Evolutionary conservation across 1,140 invertebrate species (phyloP).

Genomic region (Prorops nasuta): DNA sequence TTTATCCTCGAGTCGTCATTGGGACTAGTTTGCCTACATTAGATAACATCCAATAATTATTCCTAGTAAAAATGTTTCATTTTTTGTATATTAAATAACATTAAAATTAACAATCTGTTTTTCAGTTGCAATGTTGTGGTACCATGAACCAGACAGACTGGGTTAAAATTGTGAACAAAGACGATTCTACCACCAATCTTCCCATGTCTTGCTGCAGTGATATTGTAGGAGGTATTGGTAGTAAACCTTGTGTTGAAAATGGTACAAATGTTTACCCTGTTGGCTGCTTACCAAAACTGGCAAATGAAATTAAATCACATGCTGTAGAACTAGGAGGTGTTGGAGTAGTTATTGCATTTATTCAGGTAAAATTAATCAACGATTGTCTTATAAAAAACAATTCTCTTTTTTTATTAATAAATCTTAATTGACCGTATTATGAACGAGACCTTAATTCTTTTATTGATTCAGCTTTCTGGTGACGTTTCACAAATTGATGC

Average conservation of each 20-base stretch:
- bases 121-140: constrained; percentile 74
- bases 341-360: constrained; percentile 71
- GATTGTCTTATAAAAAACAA: too few species aligned
- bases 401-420: too few species aligned
- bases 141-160: constrained; percentile 63
- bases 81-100: too few species aligned
- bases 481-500: neutral
- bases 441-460: too few species aligned
- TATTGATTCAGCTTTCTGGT: neutral
- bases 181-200: constrained; percentile 34
- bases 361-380: too few species aligned
- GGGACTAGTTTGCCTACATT: too few species aligned
- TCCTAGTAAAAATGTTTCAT: too few species aligned
- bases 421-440: too few species aligned
- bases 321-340: constrained; percentile 71
- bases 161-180: constrained; percentile 42
- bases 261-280: constrained; percentile 17
- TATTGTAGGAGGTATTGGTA: constrained; percentile 44
- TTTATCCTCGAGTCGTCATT: too few species aligned
- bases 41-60: too few species aligned
- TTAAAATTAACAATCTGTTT: too few species aligned
- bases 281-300: constrained; percentile 66
- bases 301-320: constrained; percentile 64
- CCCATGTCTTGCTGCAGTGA: constrained; percentile 66
- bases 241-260: constrained; percentile 44